Conservation (phyloP, 2,888 invertebrate genomes). For the Hedya salicella region DNA sequence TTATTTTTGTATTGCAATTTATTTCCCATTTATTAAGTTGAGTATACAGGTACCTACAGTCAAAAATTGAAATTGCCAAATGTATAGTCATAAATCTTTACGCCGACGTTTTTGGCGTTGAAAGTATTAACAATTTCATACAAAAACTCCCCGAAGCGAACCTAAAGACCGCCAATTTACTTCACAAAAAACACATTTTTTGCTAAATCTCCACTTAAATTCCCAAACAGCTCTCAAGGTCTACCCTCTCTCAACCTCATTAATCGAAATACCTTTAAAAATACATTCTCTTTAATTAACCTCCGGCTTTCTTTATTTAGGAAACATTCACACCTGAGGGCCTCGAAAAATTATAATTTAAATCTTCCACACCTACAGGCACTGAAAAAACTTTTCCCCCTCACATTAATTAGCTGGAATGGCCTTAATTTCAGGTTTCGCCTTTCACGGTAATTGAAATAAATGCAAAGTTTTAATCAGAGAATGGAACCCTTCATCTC, state of each 20-base stretch:
- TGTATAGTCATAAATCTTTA: no score
- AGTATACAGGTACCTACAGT: no score
- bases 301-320: conserved; percentile 34
- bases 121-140: no score
- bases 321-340: conserved; percentile 66
- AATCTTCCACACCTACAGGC: conserved; percentile 55
- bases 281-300: conserved; percentile 37
- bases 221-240: conserved; percentile 15
- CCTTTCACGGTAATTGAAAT: conserved; percentile 76
- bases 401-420: conserved; percentile 72
- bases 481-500: conserved; percentile 52
- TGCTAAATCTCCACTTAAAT: background rate
- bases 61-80: no score
- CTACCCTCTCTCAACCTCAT: conserved; percentile 10
- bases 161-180: background rate
- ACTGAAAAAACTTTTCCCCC: conserved; percentile 57
- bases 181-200: conserved; percentile 3
- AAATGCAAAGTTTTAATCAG: conserved; percentile 74
- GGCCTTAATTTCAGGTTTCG: conserved; percentile 73
- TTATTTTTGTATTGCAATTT: no score
- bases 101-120: no score
- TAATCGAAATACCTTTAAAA: conserved; percentile 34
- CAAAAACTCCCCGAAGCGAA: background rate
- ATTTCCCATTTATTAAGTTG: no score
- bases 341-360: conserved; percentile 60